Percentiles rank a stretch among this genome's conserved stretches.
phyloP scores from a whole-genome alignment of 1,140 invertebrate genomes.

The Panagrolaimus sp. region DNA sequence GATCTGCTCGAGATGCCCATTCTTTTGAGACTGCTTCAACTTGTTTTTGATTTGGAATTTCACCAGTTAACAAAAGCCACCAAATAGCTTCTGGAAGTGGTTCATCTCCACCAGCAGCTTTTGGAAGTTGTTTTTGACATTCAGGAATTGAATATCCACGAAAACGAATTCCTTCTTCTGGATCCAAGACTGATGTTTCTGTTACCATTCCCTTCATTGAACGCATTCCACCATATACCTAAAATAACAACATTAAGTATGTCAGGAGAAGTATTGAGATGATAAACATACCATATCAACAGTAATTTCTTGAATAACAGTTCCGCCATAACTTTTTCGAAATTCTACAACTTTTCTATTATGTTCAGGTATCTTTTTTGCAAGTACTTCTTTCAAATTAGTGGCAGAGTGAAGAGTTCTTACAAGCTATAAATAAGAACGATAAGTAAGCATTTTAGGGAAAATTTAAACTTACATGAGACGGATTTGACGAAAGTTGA shows the following conservation, averaged over 20 bases:
- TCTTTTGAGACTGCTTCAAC: slow-evolving; percentile 73
- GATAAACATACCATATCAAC: slow-evolving; percentile 76
- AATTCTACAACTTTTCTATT: slow-evolving; percentile 84
- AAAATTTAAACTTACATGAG: too few species aligned
- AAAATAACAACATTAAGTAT: slow-evolving; percentile 29
- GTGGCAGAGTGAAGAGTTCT: slow-evolving; percentile 35
- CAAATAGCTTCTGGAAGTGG: slow-evolving; percentile 91
- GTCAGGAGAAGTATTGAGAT: background rate
- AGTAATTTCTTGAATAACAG: slow-evolving; percentile 87
- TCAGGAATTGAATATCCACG: slow-evolving; percentile 89
- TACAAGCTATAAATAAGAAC: too few species aligned
- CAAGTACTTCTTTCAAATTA: slow-evolving; percentile 78
- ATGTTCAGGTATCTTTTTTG: slow-evolving; percentile 79
- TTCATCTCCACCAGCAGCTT: slow-evolving; percentile 75
- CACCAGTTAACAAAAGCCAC: slow-evolving; percentile 87
- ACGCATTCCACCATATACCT: slow-evolving; percentile 96
- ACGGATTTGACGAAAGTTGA: too few species aligned
- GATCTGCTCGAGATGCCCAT: slow-evolving; percentile 79
- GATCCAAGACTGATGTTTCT: slow-evolving; percentile 87
- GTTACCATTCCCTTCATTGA: slow-evolving; percentile 88
- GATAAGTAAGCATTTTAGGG: too few species aligned
- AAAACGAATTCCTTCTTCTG: slow-evolving; percentile 85
- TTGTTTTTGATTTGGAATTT: slow-evolving; percentile 78
- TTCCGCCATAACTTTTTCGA: slow-evolving; percentile 76
- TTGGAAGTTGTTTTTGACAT: slow-evolving; percentile 82